Base-by-base conservation (phyloP, 92 coral and sea anemone genomes). In the Bergia sp. region DNA sequence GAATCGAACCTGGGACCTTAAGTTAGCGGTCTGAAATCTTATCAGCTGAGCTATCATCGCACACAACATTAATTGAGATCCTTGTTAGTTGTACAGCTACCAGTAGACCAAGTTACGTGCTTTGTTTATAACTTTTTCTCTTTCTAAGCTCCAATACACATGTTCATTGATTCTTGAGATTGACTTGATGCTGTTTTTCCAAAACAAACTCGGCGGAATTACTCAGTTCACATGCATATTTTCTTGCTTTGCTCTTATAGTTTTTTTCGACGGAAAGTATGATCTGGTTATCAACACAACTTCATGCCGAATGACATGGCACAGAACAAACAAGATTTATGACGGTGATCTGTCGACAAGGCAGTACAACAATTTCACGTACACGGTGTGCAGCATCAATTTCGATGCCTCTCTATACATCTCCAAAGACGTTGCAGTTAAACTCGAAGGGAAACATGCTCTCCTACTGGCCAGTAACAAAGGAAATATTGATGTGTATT, bases 401-500 rank as follows among this genome's bases (percentile, higher is more conserved):
- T 88, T 91, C 38, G 66, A 82, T 2, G 92, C 95, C 10, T 80
- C 94, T 11, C 77, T 95, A 23, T 82, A 89, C 66, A 86, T 95
- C 5, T 92, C 90, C 7, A 79, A 71, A 15, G 71, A 37, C 12
- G 94, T 94, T 18, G 57, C 50, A 12, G 86, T 93, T 16, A 45
- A 82, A 0, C 55, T 95, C 77, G 57, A 1, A 6, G 98, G 96
- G 61, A 45, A 55, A 43, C 7, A 92, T 38, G 86, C 96, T 0
- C 80, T 95, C 49, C 72, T 83, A 81, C 71, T 95, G 42, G 50
- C 73, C 66, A 95, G 98, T 73, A 86, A 72, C 37, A 85, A 82
- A 37, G 98, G 98, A 7, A 86, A 89, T 71, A 88, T 95, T 44
- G 94, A 95, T 64, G 44, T 95, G 15, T n/a, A 89, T 85, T 37